phyloP scores from a whole-genome alignment of 1,140 invertebrate genomes.

The Littorina saxatilis region DNA sequence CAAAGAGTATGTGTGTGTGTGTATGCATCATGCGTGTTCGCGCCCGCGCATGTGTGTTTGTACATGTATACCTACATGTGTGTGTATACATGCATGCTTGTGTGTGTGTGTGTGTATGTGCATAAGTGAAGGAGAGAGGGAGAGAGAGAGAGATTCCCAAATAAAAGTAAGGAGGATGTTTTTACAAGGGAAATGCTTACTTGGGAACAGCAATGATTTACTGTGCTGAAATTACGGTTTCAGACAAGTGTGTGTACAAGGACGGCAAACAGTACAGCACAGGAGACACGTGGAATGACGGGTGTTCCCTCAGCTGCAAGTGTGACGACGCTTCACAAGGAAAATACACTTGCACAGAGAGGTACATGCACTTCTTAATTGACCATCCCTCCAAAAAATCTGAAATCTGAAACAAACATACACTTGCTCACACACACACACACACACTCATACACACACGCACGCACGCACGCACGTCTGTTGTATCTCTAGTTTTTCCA shows the following conservation, averaged over 20 bases:
- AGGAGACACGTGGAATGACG: slow-evolving; percentile 60
- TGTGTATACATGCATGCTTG: too few species aligned
- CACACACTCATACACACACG: background rate
- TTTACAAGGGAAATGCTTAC: too few species aligned
- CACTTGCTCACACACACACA: background rate
- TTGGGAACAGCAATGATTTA: too few species aligned
- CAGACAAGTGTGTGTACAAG: slow-evolving; percentile 59
- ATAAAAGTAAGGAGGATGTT: too few species aligned
- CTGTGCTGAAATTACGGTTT: slow-evolving; percentile 10
- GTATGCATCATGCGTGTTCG: too few species aligned
- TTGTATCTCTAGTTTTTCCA: too few species aligned
- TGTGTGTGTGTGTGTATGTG: too few species aligned
- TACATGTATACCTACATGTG: too few species aligned
- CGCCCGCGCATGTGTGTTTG: background rate
- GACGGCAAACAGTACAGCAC: slow-evolving; percentile 53
- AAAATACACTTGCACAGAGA: slow-evolving; percentile 54
- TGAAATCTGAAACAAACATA: background rate
- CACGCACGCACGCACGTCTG: too few species aligned
- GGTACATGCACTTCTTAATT: slow-evolving; percentile 53
- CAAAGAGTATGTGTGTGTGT: too few species aligned
- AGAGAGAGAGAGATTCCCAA: too few species aligned
- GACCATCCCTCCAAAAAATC: background rate
- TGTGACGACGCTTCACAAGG: slow-evolving; percentile 52
- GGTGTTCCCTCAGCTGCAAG: slow-evolving; percentile 56
- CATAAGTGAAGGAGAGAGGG: too few species aligned